Evolutionary conservation across 2,888 invertebrate genomes (phyloP), one percentile per base, ranked within the genome.

Genomic region (Hesperia comma): DNA sequence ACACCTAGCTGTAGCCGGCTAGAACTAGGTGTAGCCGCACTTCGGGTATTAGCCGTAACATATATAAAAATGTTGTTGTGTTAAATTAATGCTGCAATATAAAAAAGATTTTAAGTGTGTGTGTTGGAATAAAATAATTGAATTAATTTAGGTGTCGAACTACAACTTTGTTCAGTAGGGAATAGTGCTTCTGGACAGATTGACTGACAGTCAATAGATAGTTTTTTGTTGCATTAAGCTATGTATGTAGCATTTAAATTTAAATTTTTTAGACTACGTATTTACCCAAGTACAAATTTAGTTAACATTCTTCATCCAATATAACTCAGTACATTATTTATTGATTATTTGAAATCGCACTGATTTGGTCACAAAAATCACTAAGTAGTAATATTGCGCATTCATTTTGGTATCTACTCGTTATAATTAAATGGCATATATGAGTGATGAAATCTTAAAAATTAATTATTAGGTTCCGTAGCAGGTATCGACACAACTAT

Each of bases 211-310:
- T 10, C 12, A 15, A 15, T 7, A 15, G 43, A 43, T 7, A 1
- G 8, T 46, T 43, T 37, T n/a, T 46, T 46, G 43, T 15, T 46
- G 43, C 43, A 46, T 46, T 46, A 17, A 46, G 43, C 17, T 1
- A 46, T 46, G 17, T 46, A 15, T 17, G 15, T 46, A 17, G 43
- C 43, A 17, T 46, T 46, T 46, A 46, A 46, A 12, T 46, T 46
- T 46, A 15, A 46, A 6, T 46, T 46, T 46, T 7, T 7, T 46
- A 46, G 43, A 46, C 8, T 46, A 15, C 43, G 17, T 17, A 17
- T 46, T 17, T 46, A 46, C 43, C 43, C 43, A 46, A 46, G 43
- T 46, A 46, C 43, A 46, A 46, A 46, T 17, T 46, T 46, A 46
- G 43, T 46, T 46, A 46, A 17, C 43, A 46, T 46, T 46, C 6